Conservation (phyloP, 2,113 vertebrate species). For the Platanista minor region DNA sequence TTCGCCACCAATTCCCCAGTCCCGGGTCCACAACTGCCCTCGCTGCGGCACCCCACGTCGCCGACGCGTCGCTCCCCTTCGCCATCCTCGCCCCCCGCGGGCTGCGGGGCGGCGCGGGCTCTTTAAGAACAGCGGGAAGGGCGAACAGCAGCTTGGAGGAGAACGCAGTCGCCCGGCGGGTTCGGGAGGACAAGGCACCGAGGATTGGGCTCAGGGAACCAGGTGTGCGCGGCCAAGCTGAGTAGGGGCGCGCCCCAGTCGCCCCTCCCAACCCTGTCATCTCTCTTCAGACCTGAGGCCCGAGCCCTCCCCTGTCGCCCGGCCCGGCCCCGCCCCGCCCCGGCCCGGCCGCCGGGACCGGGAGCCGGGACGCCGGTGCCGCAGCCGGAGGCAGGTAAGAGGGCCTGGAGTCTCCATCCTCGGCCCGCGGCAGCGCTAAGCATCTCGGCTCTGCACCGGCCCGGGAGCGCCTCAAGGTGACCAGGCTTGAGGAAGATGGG, state of each 20-base stretch:
- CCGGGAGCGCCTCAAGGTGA: constrained; percentile 66
- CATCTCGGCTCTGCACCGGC: neutral
- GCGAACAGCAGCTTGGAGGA: neutral
- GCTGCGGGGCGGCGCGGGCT: constrained; percentile 40
- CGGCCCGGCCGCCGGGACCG: constrained; percentile 41
- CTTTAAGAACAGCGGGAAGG: constrained; percentile 66
- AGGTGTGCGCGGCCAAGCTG: neutral
- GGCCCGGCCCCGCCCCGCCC: constrained; percentile 56
- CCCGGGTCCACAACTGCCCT: neutral
- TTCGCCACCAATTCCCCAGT: neutral
- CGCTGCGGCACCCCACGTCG: too few relatives aligned
- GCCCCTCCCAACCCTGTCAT: neutral
- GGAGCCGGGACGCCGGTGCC: constrained; percentile 50
- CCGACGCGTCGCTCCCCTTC: neutral
- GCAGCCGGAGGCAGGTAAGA: constrained; percentile 56
- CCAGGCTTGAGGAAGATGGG: neutral
- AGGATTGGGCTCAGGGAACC: neutral
- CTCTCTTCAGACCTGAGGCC: neutral
- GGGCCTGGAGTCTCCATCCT: neutral
- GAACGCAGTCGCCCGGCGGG: constrained; percentile 28
- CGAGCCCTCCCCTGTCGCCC: neutral
- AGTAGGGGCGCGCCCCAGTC: neutral
- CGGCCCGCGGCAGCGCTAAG: neutral
- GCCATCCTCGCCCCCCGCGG: neutral
- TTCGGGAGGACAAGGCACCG: neutral